Base-by-base conservation (phyloP, 2,888 invertebrate genomes). In the Pocota personata region DNA sequence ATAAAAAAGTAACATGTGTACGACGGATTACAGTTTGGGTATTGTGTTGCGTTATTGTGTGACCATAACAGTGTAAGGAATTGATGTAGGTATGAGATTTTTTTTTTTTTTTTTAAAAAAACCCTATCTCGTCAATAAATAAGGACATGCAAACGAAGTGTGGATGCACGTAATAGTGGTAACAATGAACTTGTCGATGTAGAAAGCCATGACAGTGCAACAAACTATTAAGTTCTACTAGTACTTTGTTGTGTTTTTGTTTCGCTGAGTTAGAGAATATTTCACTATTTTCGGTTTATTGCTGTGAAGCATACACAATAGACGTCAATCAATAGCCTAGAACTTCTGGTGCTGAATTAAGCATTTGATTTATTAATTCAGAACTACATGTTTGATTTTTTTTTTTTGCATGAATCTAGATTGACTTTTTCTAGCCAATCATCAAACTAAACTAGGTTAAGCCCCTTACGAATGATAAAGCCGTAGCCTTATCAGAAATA, bases 1-100 rank as follows among this genome's bases (percentile, higher is more conserved):
- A 55, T 57, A 46, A 57, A 67, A 64, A 24, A 48, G 35, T 58
- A 62, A 76, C 71, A 55, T 82, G 71, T 55, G 62, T 24, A 82
- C 55, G 10, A 35, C 48, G 40, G 60, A 64, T 64, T 62, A 62
- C 43, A 16, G 50, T 37, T 64, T 37, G 57, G 55, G 32, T 71
- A 57, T 69, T 82, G 55, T 64, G 57, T 32, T 55, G 67, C 48
- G 58, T 62, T 82, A 62, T 69, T 69, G 55, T 76, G 43, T 32
- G 52, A 50, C 52, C 35, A 62, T 82, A 43, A 55, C 55, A 52
- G 40, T 37, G 32, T 24, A 32, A 21, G 8, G 57, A 43, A 60
- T 64, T 30, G 55, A 57, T 79, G 57, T 32, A 24, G 21, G n/a
- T n/a, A 21, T 30, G 14, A 48, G n/a, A 46, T 40, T 14, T 43